phyloP scores from a whole-genome alignment of 2,113 vertebrate genomes.

The Dromas ardeola region DNA sequence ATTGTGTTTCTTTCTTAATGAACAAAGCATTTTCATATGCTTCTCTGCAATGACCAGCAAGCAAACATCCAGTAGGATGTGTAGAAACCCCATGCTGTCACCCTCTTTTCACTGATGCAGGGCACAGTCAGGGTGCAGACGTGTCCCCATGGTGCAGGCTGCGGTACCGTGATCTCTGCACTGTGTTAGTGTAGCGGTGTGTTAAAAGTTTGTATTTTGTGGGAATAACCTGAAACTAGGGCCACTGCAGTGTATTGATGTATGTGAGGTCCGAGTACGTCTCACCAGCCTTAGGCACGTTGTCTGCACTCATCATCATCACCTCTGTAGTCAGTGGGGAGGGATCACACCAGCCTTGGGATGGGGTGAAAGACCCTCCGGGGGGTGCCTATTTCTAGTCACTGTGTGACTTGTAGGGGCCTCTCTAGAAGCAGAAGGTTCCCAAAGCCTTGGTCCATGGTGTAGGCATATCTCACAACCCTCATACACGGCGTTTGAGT shows the following conservation, averaged over 20 bases:
- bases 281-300: background rate
- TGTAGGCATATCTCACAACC: background rate
- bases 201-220: background rate
- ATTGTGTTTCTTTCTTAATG: background rate
- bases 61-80: background rate
- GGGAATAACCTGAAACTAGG: background rate
- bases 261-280: background rate
- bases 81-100: background rate
- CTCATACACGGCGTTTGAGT: fast-evolving
- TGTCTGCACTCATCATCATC: background rate
- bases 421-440: background rate
- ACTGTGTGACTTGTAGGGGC: background rate
- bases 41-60: background rate
- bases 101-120: background rate
- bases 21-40: background rate
- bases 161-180: background rate
- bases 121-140: background rate
- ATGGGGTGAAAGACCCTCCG: background rate
- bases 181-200: background rate
- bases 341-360: background rate
- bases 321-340: background rate
- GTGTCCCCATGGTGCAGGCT: background rate
- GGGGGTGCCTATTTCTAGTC: background rate
- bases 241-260: fast-evolving
- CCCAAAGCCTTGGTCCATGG: background rate